Percentiles rank a stretch among this genome's conserved stretches.
Conservation (phyloP, 2,797 vertebrate species). For the Ceyx erithaca region DNA sequence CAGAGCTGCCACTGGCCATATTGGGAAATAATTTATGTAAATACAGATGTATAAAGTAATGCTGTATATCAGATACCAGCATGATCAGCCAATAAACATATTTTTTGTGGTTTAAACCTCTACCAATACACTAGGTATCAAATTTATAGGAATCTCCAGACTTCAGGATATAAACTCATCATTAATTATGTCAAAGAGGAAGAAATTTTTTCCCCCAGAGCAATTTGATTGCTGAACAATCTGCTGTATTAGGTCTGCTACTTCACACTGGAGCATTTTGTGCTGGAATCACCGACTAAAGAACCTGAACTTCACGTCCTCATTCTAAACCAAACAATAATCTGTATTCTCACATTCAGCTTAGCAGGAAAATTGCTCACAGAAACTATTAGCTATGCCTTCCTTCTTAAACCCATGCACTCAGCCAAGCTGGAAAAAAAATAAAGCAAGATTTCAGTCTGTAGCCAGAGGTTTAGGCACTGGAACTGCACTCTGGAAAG, state of each 20-base stretch:
- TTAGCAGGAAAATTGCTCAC: background rate
- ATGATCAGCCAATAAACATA: background rate
- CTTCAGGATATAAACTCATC: background rate
- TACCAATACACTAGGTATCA: background rate
- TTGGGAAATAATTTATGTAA: background rate
- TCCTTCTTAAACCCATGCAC: background rate
- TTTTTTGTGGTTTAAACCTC: background rate
- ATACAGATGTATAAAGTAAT: background rate
- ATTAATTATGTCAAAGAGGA: background rate
- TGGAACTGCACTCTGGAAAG: background rate
- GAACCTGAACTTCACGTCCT: background rate
- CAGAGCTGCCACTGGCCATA: background rate
- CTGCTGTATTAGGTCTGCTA: background rate
- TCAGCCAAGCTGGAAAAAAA: background rate
- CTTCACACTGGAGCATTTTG: background rate
- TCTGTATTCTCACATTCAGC: background rate
- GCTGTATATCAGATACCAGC: background rate
- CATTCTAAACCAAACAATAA: background rate
- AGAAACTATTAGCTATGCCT: background rate
- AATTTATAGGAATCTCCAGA: constrained; percentile 8
- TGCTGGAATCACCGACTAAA: background rate
- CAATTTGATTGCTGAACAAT: background rate
- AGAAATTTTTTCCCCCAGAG: background rate
- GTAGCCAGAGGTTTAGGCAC: background rate
- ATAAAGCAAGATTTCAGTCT: background rate